Evolutionary conservation across 2,797 vertebrate species (phyloP).

Genomic region (Betta splendens): DNA sequence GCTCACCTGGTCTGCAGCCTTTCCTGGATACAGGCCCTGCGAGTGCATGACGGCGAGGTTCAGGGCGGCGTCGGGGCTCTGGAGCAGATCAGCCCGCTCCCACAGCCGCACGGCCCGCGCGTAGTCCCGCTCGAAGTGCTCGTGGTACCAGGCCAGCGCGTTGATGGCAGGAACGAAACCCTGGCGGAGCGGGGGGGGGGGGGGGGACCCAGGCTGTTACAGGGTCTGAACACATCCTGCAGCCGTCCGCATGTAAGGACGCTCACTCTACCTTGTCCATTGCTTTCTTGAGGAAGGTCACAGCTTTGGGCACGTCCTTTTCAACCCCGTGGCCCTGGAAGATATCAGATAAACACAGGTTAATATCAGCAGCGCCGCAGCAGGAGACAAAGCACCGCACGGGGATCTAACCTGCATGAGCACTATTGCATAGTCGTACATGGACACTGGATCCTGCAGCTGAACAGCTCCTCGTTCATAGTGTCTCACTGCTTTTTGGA

Average conservation of each 20-base stretch:
- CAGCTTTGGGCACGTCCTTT: constrained; percentile 77
- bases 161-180: constrained; percentile 81
- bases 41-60: constrained; percentile 82
- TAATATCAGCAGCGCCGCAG: not conserved
- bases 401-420: constrained; percentile 76
- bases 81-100: constrained; percentile 79
- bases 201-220: too few species aligned
- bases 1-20: constrained; percentile 71
- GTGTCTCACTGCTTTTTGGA: constrained; percentile 78
- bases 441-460: constrained; percentile 77
- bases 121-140: constrained; percentile 79
- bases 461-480: constrained; percentile 81
- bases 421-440: constrained; percentile 86
- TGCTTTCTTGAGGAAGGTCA: constrained; percentile 81
- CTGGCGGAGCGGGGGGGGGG: too few species aligned
- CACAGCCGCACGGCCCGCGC: constrained; percentile 77
- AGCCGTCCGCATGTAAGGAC: not conserved
- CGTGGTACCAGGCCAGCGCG: constrained; percentile 86
- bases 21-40: constrained; percentile 80
- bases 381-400: not conserved
- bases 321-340: constrained; percentile 82
- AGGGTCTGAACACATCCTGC: not conserved
- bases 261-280: constrained; percentile 71
- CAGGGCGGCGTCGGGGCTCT: constrained; percentile 79
- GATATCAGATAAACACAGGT: not conserved